Conservation (phyloP, 1,140 invertebrate species). For the Dendrolimus kikuchii region DNA sequence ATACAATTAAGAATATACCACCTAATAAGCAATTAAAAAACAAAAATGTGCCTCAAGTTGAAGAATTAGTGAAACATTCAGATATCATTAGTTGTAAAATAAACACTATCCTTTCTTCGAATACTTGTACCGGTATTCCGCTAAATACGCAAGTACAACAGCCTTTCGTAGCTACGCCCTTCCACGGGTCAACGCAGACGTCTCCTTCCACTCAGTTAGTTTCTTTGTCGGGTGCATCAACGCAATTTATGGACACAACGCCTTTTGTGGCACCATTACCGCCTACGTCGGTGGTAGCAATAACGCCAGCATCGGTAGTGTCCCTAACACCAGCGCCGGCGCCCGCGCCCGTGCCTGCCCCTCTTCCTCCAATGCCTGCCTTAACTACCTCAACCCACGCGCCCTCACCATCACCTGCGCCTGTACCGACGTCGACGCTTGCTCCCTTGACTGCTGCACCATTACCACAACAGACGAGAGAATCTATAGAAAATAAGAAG, state of each 20-base stretch:
- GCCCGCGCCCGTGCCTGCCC: slow-evolving; percentile 2
- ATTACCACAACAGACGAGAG: slow-evolving; percentile 39
- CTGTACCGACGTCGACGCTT: slow-evolving; percentile 4
- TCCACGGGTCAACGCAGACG: no score
- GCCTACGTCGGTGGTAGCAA: no score
- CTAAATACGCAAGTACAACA: no score
- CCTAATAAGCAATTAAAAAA: slow-evolving; percentile 41
- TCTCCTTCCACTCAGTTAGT: no score
- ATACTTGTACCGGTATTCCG: no score
- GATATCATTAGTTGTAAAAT: slow-evolving; percentile 16
- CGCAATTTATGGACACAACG: no score
- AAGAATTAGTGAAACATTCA: slow-evolving; percentile 25
- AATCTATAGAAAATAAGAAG: slow-evolving; percentile 32
- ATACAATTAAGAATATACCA: slow-evolving; percentile 41
- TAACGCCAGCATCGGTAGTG: no score
- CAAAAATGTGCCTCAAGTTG: slow-evolving; percentile 48
- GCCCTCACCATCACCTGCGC: slow-evolving; percentile 2
- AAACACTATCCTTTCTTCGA: no score
- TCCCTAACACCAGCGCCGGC: neutral
- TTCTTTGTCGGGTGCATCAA: no score
- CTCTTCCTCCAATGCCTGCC: slow-evolving; percentile 2
- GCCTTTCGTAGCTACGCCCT: no score
- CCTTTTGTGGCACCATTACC: no score
- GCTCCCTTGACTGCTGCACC: slow-evolving; percentile 17
- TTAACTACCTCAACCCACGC: slow-evolving; percentile 8